Evolutionary conservation across 2,888 invertebrate species (phyloP), one percentile per base, ranked within the genome.

Genomic region (Ametastegia equiseti): DNA sequence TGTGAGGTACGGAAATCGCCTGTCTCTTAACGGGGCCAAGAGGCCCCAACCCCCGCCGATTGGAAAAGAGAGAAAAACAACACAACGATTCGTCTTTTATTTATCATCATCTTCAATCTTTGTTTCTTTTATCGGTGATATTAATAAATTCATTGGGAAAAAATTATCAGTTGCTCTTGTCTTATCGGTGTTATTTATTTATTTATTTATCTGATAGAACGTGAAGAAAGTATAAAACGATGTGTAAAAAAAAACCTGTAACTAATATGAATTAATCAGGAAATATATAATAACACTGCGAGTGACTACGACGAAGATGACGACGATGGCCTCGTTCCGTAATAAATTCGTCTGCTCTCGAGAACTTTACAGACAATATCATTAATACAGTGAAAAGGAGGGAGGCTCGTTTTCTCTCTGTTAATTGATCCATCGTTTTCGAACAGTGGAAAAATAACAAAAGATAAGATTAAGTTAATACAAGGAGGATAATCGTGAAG

Each of bases 1-100:
- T 83, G 82, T 82, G 80, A 81, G 60, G 83, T 23, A 27, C 42
- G 42, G n/a, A n/a, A 78, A 60, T 42, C 60, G 78, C 27, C 60
- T 60, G 60, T 42, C n/a, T n/a, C n/a, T n/a, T 36, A 54, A 42
- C 78, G 86, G 85, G 84, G 83, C 85, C 86, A 84, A 83, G 81
- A 60, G 75, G 82, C 65, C 79, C 39, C 36, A 54, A 54, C 36
- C 65, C 65, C 39, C 65, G 65, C 39, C 39, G 19, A 67, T 39
- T 60, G 30, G 13, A 15, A 57, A 7, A 60, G 60, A 15, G 30
- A 30, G 9, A 7, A 57, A 30, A 57, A 30, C 0, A 11, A 30
- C 23, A 13, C 4, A 30, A 30, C 5, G 42, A 5, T 9, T 5
- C 42, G 42, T 42, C 9, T 42, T 42, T 42, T 9, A 9, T 42